phyloP scores from a whole-genome alignment of 1,140 invertebrate species.

The Magallana angulata region DNA sequence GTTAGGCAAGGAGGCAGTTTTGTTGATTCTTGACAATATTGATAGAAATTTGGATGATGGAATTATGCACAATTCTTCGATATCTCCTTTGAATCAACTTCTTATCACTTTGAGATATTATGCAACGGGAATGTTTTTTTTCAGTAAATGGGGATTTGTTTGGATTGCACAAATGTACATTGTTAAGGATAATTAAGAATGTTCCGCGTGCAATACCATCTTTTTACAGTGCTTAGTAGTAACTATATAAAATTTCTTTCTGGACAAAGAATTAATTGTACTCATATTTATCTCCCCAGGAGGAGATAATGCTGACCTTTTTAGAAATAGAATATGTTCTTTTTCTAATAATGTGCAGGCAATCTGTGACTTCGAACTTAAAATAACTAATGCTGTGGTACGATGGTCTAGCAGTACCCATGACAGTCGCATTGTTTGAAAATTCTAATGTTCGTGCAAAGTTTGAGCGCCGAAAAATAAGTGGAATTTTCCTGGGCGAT shows the following conservation, averaged over 20 bases:
- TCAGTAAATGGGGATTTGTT: constrained; percentile 18
- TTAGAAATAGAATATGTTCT: too few relatives aligned
- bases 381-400: too few relatives aligned
- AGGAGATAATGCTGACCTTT: too few relatives aligned
- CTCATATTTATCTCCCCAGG: background rate
- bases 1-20: background rate
- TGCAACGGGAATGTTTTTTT: background rate
- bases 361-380: too few relatives aligned
- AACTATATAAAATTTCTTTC: background rate
- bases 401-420: too few relatives aligned
- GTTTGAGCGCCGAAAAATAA: too few relatives aligned
- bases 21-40: too few relatives aligned
- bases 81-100: constrained; percentile 24
- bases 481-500: too few relatives aligned
- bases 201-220: background rate
- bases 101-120: constrained; percentile 21
- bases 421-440: too few relatives aligned
- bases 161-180: background rate
- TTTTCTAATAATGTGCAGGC: too few relatives aligned
- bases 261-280: background rate
- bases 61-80: background rate
- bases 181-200: background rate
- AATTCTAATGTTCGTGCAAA: too few relatives aligned
- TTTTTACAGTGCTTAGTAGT: background rate
- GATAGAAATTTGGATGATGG: too few relatives aligned